Evolutionary conservation across 2,888 invertebrate genomes (phyloP).

Genomic region (Trachelus troglodyta): DNA sequence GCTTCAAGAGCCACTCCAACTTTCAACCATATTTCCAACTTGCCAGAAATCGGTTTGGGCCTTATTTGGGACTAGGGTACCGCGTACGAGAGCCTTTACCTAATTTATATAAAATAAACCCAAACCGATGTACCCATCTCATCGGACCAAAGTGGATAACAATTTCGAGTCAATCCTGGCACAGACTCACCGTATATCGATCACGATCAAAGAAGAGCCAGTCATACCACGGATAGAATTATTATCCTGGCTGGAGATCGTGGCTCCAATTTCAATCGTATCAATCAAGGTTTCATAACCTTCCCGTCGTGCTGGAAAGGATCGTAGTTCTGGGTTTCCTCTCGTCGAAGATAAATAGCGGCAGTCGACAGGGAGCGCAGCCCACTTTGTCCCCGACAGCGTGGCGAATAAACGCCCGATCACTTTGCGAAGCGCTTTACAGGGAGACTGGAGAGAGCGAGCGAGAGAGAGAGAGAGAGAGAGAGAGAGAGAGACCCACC

Average conservation of each 20-base stretch:
- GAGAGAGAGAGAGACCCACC: constrained; percentile 23
- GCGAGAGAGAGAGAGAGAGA: constrained; percentile 14
- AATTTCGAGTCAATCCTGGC: neutral
- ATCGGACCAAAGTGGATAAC: neutral
- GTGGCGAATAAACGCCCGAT: constrained; percentile 54
- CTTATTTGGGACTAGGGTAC: neutral
- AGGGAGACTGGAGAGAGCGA: neutral
- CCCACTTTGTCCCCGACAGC: constrained; percentile 55
- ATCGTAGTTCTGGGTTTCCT: constrained; percentile 48
- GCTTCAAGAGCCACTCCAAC: neutral
- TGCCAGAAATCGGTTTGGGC: neutral
- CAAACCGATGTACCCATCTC: neutral
- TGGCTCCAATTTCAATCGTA: neutral
- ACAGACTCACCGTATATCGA: neutral
- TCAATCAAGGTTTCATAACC: constrained; percentile 44
- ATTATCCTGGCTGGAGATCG: neutral
- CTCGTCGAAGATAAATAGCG: constrained; percentile 51
- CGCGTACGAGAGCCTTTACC: no score
- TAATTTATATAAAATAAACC: neutral
- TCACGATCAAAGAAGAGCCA: constrained; percentile 18
- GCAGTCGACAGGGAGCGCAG: constrained; percentile 49
- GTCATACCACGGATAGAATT: constrained; percentile 19
- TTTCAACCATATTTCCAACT: neutral
- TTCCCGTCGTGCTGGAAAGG: constrained; percentile 41
- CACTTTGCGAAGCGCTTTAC: constrained; percentile 36